A percentile compares a stretch with the other conserved stretches of the same genome.
phyloP scores from a whole-genome alignment of 1,140 invertebrate genomes.

The Argopecten irradians region DNA sequence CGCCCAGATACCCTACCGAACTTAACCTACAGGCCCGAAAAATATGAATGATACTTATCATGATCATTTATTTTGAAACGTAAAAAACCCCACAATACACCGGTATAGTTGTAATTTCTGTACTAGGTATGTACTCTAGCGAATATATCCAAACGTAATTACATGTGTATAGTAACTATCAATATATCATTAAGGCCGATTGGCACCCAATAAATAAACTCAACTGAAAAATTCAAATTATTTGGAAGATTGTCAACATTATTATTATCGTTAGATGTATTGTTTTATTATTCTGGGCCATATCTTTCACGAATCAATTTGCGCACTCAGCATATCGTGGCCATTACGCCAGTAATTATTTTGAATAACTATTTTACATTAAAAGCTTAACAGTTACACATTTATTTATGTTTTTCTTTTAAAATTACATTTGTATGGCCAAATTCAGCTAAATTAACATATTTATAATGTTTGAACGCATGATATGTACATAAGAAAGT shows the following conservation, averaged over 20 bases:
- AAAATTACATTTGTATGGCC: no score
- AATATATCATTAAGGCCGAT: neutral
- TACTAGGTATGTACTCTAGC: neutral
- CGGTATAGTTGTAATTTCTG: neutral
- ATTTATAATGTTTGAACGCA: no score
- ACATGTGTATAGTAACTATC: neutral
- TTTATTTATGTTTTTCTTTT: neutral
- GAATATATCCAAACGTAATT: no score
- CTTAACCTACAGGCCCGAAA: neutral
- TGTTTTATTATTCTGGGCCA: neutral
- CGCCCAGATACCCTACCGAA: neutral
- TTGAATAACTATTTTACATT: neutral
- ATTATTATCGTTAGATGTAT: neutral
- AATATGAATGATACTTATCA: neutral
- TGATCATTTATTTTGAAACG: neutral
- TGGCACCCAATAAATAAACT: neutral
- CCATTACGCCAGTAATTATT: neutral
- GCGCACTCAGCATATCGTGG: neutral
- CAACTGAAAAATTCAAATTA: neutral
- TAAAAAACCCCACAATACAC: neutral
- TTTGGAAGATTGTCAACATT: slow-evolving; percentile 8
- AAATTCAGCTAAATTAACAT: no score
- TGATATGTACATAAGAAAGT: no score
- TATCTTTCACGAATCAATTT: neutral
- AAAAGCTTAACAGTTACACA: neutral